Evolutionary conservation across 2,113 vertebrate genomes (phyloP), one percentile per base, ranked within the genome.

Genomic region (Syngnathus floridae): DNA sequence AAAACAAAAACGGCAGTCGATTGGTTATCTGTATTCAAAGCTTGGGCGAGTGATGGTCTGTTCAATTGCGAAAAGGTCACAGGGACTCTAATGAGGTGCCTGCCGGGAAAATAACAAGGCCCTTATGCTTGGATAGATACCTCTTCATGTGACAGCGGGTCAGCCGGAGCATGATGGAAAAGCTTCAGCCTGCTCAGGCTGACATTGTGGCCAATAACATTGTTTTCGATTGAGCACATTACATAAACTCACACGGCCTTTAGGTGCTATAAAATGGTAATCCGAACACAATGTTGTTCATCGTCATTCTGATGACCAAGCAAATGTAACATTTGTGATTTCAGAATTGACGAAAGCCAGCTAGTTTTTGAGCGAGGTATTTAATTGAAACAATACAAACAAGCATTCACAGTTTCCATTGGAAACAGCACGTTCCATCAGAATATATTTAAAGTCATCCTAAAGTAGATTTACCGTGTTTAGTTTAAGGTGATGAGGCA

Each of bases 81-180:
- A 46, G 57, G 76, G 64, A 75, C 72, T 76, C 77, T 87, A 89
- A 87, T 88, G 79, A 87, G 84, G 80, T 71, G 65, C 76, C 76
- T 84, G 62, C 77, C 79, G 82, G 79, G 79, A 78, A 83, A 88
- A 87, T 84, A 84, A 87, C 82, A 84, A 84, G 79, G 64, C 54
- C 74, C 71, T 77, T 60, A 78, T 69, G 78, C 77, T 73, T 76
- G 22, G 1, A 71, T 73, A 73, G 81, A 75, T 56, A 56, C 74
- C 75, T 80, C 76, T 55, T 66, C 4, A 41, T 76, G 74, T 84
- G 81, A 82, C 62, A 66, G 38, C 64, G 74, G 73, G 80, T 84
- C 78, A 83, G 64, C 71, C 64, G 71, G 48, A 67, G 71, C 71
- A 63, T 59, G 62, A 78, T 77, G 74, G 76, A 84, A 74, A 63